A percentile compares a stretch with the other conserved stretches of the same genome.
These are phyloP conservation scores for Zele albiditarsus DNA, from an alignment of 2,888 invertebrate genomes.

Conservation along the genomic window DNA sequence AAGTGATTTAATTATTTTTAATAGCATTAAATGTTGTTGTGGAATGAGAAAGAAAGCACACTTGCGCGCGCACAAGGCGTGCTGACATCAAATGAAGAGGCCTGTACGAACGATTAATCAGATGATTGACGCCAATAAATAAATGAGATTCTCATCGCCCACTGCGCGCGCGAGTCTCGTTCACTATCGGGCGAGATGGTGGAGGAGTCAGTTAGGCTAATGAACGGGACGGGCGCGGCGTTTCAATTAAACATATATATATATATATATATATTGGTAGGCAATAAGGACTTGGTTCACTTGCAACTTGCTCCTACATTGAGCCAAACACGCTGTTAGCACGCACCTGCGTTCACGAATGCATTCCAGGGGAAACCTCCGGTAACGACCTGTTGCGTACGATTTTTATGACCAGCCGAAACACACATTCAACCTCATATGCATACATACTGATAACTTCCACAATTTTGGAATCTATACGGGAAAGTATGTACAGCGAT, in stretches of 20 bases:
- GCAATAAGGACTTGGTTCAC: background rate
- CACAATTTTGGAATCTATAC: background rate
- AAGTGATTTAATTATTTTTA: constrained; percentile 34
- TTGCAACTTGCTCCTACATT: constrained; percentile 13
- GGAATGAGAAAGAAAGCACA: background rate
- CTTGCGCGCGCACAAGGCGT: background rate
- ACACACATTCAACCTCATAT: constrained; percentile 2
- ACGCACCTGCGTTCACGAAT: constrained; percentile 45
- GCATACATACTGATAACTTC: background rate
- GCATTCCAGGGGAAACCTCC: constrained; percentile 50
- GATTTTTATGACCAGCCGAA: constrained; percentile 49
- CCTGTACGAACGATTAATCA: constrained; percentile 25
- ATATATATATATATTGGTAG: background rate
- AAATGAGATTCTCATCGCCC: constrained; percentile 35
- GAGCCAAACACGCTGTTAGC: background rate
- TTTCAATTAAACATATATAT: constrained; percentile 17
- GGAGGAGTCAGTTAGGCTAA: constrained; percentile 7
- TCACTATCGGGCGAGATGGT: background rate
- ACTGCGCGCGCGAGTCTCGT: constrained; percentile 5
- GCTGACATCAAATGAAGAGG: constrained; percentile 14
- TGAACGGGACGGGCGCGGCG: constrained; percentile 10
- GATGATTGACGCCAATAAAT: constrained; percentile 36
- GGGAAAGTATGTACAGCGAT: background rate
- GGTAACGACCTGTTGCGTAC: constrained; percentile 56
- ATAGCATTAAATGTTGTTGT: constrained; percentile 11